These are phyloP conservation scores for Parnassius smintheus DNA, from an alignment of 2,888 invertebrate species.

Conservation along the genomic window DNA sequence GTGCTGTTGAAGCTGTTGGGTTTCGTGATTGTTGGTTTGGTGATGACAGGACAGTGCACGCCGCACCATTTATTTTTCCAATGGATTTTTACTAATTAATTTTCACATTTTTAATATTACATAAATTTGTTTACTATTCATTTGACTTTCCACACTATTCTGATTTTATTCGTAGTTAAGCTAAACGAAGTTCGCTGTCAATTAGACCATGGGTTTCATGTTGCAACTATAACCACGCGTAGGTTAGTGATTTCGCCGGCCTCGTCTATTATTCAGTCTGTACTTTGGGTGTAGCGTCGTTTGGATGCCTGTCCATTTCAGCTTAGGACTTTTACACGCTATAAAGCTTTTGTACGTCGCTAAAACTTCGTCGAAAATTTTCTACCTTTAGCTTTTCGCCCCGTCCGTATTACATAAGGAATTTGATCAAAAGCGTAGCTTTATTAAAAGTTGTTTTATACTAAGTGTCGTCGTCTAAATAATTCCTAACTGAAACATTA, in stretches of 20 bases:
- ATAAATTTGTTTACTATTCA: too few species aligned
- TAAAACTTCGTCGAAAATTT: constrained; percentile 18
- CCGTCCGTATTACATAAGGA: constrained; percentile 11
- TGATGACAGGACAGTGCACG: too few species aligned
- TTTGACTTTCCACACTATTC: background rate
- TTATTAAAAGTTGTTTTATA: constrained; percentile 6
- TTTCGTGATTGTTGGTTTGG: too few species aligned
- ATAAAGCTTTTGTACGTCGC: constrained; percentile 25
- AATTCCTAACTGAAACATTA: too few species aligned
- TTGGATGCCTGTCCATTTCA: constrained; percentile 23
- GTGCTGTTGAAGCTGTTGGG: too few species aligned
- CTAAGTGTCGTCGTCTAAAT: too few species aligned
- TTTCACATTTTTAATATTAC: too few species aligned
- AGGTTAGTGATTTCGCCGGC: constrained; percentile 21
- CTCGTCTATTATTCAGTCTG: constrained; percentile 26
- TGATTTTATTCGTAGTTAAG: constrained; percentile 10
- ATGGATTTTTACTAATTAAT: too few species aligned
- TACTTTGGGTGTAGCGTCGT: constrained; percentile 21
- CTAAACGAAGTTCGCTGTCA: background rate
- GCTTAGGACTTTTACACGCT: constrained; percentile 25
- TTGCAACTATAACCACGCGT: constrained; percentile 12
- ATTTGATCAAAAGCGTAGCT: constrained; percentile 15
- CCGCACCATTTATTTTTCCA: too few species aligned
- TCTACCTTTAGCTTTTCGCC: constrained; percentile 18
- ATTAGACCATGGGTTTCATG: constrained; percentile 18